Evolutionary conservation across 2,113 vertebrate species (phyloP).

Genomic region (Scolopax mira): DNA sequence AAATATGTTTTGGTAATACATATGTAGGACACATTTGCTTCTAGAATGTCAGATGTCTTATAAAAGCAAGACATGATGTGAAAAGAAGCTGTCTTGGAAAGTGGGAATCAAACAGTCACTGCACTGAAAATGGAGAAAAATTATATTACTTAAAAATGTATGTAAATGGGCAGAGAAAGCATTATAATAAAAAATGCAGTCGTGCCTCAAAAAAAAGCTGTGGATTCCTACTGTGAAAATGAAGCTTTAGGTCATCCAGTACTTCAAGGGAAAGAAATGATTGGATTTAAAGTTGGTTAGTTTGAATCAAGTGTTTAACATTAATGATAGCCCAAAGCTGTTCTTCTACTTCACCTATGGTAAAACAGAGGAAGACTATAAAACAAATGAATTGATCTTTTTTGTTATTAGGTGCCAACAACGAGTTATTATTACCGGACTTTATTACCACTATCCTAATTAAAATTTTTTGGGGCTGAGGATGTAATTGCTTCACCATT

Average conservation of each 20-base stretch:
- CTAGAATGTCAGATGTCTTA: not conserved
- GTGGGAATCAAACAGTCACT: not conserved
- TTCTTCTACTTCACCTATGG: not conserved
- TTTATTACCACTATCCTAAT: not conserved
- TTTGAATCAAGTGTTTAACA: not conserved
- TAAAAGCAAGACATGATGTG: not conserved
- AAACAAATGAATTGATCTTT: not conserved
- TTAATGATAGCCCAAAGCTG: not conserved
- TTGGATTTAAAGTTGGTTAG: not conserved
- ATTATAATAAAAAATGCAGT: not conserved
- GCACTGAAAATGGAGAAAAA: not conserved
- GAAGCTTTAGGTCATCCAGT: not conserved
- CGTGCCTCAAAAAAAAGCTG: not conserved
- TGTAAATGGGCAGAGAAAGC: not conserved
- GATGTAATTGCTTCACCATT: not conserved
- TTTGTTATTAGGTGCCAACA: not conserved
- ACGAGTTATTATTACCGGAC: not conserved
- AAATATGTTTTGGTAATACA: not conserved
- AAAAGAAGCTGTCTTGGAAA: not conserved
- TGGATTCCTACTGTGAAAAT: not conserved
- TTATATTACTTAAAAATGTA: not conserved
- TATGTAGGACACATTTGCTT: not conserved
- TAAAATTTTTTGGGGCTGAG: not conserved
- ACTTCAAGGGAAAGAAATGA: not conserved
- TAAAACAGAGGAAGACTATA: not conserved